A percentile compares a stretch with the other conserved stretches of the same genome.
phyloP scores from a whole-genome alignment of 2,113 vertebrate species.

The Pyxicephalus adspersus region DNA sequence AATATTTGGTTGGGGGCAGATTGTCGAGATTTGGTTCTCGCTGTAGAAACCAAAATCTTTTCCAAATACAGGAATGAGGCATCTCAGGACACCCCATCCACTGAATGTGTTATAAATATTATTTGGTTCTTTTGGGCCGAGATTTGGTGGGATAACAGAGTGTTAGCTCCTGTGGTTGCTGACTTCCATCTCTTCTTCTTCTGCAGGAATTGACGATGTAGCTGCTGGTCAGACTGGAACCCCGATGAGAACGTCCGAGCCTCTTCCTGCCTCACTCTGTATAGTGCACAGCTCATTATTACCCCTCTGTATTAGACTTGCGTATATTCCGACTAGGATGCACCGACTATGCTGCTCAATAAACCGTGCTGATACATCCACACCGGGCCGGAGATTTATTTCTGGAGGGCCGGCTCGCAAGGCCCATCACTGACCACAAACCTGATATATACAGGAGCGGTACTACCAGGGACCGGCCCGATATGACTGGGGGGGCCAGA shows the following conservation, averaged over 20 bases:
- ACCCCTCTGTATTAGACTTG: constrained; percentile 55
- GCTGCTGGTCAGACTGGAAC: constrained; percentile 33
- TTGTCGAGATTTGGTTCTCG: too few relatives aligned
- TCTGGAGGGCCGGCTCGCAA: not conserved
- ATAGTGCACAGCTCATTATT: constrained; percentile 62
- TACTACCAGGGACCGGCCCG: too few relatives aligned
- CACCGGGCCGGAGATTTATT: not conserved
- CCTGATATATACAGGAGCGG: not conserved
- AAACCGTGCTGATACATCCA: constrained; percentile 41
- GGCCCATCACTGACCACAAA: not conserved
- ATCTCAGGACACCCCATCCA: too few relatives aligned
- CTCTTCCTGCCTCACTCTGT: constrained; percentile 40
- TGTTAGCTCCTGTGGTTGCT: not conserved
- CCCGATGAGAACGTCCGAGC: not conserved
- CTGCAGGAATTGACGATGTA: constrained; percentile 79
- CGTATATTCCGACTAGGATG: constrained; percentile 28
- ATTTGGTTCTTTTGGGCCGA: too few relatives aligned
- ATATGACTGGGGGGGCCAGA: too few relatives aligned
- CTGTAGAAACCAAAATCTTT: too few relatives aligned
- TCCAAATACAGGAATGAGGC: too few relatives aligned
- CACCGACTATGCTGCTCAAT: constrained; percentile 56
- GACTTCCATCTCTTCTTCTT: not conserved
- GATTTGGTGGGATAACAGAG: not conserved
- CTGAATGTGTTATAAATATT: too few relatives aligned
- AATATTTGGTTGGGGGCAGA: too few relatives aligned